These are phyloP conservation scores for Falco columbarius DNA, from an alignment of 2,797 vertebrate genomes.

Conservation along the genomic window DNA sequence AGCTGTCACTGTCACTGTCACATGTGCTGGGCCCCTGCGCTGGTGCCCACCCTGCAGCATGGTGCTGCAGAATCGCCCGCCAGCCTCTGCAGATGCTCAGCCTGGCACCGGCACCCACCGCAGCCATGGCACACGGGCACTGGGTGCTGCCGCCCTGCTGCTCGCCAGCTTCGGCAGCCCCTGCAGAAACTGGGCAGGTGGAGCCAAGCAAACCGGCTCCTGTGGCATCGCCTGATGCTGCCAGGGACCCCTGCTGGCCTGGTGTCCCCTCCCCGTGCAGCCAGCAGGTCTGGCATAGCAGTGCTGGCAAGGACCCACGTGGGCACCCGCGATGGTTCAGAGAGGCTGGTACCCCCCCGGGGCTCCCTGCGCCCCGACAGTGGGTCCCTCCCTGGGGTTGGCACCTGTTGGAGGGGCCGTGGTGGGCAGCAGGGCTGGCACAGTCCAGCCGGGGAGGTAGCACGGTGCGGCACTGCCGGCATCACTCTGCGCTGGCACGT, in stretches of 20 bases:
- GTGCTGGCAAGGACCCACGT: background rate
- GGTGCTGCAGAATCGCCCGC: background rate
- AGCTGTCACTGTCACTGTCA: background rate
- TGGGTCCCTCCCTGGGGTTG: background rate
- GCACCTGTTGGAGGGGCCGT: background rate
- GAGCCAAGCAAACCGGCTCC: background rate
- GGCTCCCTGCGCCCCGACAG: background rate
- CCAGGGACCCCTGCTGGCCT: background rate
- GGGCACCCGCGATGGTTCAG: background rate
- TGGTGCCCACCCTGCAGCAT: background rate
- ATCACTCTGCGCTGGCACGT: conserved; percentile 37
- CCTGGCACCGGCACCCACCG: background rate
- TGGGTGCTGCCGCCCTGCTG: background rate
- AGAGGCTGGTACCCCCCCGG: background rate
- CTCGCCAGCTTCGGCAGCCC: background rate
- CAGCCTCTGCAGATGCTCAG: background rate
- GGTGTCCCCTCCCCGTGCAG: background rate
- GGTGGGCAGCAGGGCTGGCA: background rate
- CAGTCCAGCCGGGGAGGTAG: background rate
- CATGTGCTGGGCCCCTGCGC: background rate
- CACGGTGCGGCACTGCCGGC: rapidly evolving
- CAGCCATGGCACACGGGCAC: rapidly evolving
- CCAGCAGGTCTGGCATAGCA: background rate
- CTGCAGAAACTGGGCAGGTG: rapidly evolving
- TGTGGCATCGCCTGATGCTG: rapidly evolving